Evolutionary conservation across 2,888 invertebrate species (phyloP).

Genomic region (Amphipyra berbera): DNA sequence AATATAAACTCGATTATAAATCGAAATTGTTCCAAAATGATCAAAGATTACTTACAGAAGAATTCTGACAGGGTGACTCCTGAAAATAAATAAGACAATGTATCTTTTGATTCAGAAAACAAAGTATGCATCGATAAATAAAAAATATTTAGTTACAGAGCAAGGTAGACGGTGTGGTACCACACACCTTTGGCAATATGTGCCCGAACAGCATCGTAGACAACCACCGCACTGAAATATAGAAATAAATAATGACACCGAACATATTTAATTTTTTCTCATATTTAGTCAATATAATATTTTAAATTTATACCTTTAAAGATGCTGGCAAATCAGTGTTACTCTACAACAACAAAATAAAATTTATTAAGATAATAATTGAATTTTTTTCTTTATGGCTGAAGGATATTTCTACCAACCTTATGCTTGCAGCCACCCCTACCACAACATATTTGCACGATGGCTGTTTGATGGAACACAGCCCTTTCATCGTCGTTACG

Average conservation of each 20-base stretch:
- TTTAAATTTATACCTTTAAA: constrained; percentile 69
- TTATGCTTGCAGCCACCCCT: constrained; percentile 73
- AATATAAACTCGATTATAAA: not conserved
- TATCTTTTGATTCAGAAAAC: not conserved
- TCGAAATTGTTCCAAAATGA: not conserved
- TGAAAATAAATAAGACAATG: constrained; percentile 38
- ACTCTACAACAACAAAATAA: constrained; percentile 74
- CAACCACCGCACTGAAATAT: constrained; percentile 73
- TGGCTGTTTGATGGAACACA: constrained; percentile 83
- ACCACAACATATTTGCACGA: constrained; percentile 80
- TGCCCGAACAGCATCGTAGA: constrained; percentile 61
- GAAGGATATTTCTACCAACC: constrained; percentile 58
- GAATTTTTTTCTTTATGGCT: not conserved
- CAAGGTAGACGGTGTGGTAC: constrained; percentile 52
- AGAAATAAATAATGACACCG: not conserved
- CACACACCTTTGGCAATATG: constrained; percentile 57
- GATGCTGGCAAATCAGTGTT: constrained; percentile 78
- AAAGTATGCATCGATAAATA: not conserved
- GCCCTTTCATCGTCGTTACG: constrained; percentile 75
- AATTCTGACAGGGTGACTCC: constrained; percentile 41
- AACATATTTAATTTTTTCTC: not conserved
- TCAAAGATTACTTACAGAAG: constrained; percentile 46
- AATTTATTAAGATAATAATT: not conserved
- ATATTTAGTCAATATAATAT: not conserved
- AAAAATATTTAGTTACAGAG: constrained; percentile 8